These are phyloP conservation scores for Trichosurus vulpecula DNA, from an alignment of 2,797 vertebrate species.

Conservation along the genomic window DNA sequence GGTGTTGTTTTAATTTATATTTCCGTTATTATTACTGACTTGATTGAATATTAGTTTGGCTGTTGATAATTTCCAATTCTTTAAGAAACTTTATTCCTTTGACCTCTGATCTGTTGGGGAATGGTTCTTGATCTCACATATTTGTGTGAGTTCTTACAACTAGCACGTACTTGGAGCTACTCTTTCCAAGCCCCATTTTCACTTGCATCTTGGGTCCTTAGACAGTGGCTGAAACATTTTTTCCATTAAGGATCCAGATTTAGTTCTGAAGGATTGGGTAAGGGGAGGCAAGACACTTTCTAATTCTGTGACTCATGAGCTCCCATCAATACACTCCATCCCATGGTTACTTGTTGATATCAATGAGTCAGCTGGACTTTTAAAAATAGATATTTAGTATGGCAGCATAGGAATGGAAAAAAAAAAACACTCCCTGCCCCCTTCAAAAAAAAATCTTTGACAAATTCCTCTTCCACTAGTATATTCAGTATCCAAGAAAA, in stretches of 20 bases:
- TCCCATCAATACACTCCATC: background rate
- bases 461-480: background rate
- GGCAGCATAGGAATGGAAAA: background rate
- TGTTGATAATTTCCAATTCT: background rate
- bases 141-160: background rate
- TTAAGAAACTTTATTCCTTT: background rate
- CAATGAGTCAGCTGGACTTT: background rate
- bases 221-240: background rate
- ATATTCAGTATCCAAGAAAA: background rate
- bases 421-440: rapidly evolving
- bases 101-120: background rate
- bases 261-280: background rate
- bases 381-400: background rate
- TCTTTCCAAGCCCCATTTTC: background rate
- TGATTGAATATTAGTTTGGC: background rate
- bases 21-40: background rate
- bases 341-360: background rate
- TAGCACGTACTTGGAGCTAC: background rate
- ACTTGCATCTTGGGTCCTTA: background rate
- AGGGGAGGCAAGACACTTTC: background rate
- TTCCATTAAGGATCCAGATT: background rate
- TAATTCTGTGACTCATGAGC: background rate
- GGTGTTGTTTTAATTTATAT: background rate
- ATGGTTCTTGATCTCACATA: background rate
- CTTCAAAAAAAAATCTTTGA: background rate